Evolutionary conservation across 1,140 invertebrate species (phyloP), one percentile per base, ranked within the genome.

Genomic region (Sminthurides bifidus): DNA sequence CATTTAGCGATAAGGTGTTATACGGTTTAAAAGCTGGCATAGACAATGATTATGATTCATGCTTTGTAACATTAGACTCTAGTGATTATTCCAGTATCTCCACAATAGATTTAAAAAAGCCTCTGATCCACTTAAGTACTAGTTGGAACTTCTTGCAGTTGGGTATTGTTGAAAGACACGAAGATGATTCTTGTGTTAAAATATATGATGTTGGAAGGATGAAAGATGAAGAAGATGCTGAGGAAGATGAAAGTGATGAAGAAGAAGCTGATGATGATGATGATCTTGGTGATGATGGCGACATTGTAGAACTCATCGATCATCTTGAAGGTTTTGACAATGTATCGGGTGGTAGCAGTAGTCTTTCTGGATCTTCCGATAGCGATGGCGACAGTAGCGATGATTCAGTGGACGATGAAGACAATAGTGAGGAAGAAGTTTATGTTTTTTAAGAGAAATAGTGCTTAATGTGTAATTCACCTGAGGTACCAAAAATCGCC

Each of bases 1-100:
- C 77, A 59, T 65, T 74, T 44, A 68, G 67, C 10, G 75, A 73
- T 14, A 73, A 75, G 56, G 69, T 79, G 29, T 73, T 80, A 24
- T 79, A 76, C 68, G 77, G 75, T 21, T 55, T 55, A 23, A 56
- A 61, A 50, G 35, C 35, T 33, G 43, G 60, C 40, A 57, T 17
- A 50, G 35, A 8, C 17, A 57, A 53, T 51, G 43, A 41, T 35
- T 52, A 12, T 14, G 51, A 59, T 44, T 44, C 46, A 41, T 40
- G 54, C 37, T 95, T 97, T 69, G 88, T 92, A 68, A 93, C 90
- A 4, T 76, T 98, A 58, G 92, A 98, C 75, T 81, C 90, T 5
- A 81, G 81, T 55, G 90, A 97, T 73, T 98, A 98, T 69, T 85
- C 83, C 29, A 89, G 81, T 63, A 95, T 96, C 68, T 86, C 88